Conservation (phyloP, 1,140 invertebrate species). For the Myzus persicae region DNA sequence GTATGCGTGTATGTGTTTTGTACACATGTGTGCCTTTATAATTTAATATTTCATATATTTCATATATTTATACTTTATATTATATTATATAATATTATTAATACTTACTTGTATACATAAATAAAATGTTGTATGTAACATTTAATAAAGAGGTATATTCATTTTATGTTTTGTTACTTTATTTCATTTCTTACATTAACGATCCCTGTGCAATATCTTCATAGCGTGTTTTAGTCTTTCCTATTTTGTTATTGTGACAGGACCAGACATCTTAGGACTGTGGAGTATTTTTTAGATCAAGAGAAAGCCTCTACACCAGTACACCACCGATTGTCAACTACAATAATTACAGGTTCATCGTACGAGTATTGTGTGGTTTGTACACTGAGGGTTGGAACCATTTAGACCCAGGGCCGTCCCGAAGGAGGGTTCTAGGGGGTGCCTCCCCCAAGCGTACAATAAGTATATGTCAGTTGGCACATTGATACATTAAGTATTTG, state of each 20-base stretch:
- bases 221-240: neutral
- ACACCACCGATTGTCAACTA: neutral
- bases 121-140: conserved; percentile 3
- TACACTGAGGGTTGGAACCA: neutral
- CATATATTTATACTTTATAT: conserved; percentile 37
- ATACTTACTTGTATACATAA: conserved; percentile 21
- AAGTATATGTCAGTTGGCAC: too few species aligned
- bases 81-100: neutral
- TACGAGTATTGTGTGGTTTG: neutral
- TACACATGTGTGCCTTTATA: conserved; percentile 24
- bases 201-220: neutral
- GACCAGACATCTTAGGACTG: neutral
- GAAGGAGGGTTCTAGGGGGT: too few species aligned
- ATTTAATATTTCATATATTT: conserved; percentile 6
- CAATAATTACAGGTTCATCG: neutral
- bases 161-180: neutral
- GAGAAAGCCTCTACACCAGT: neutral
- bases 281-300: neutral
- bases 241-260: too few species aligned
- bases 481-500: too few species aligned
- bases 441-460: too few species aligned
- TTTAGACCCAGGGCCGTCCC: too few species aligned
- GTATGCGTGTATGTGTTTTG: neutral
- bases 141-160: conserved; percentile 24
- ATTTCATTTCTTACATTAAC: neutral